Percentiles rank a stretch among this genome's conserved stretches.
phyloP scores from a whole-genome alignment of 1,140 invertebrate genomes.

The Drosophila auraria region DNA sequence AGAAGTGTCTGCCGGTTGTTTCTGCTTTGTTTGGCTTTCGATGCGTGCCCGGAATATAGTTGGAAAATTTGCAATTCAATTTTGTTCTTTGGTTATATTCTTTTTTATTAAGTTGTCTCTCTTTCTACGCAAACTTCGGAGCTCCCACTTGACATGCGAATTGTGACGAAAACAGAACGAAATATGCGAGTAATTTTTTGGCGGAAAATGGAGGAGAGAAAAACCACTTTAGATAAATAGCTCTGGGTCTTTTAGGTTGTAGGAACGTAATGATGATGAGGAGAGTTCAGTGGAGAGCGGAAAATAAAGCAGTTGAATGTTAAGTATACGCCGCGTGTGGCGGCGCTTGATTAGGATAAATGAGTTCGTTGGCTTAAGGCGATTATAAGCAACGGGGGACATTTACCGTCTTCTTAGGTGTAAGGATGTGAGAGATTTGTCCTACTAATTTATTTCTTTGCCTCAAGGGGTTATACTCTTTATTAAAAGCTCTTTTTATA shows the following conservation, averaged over 20 bases:
- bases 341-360: conserved; percentile 11
- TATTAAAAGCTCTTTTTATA: too few species aligned
- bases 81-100: conserved; percentile 33
- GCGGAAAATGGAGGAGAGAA: conserved; percentile 5
- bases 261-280: neutral
- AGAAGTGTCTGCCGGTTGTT: conserved; percentile 43
- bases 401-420: neutral
- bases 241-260: conserved; percentile 9
- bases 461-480: too few species aligned
- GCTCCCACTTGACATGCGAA: conserved; percentile 54
- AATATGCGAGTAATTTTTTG: conserved; percentile 3
- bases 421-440: neutral
- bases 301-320: conserved; percentile 7
- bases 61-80: conserved; percentile 78
- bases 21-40: conserved; percentile 41
- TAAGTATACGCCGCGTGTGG: conserved; percentile 45
- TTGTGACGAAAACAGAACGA: conserved; percentile 34
- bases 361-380: conserved; percentile 18
- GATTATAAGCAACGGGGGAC: neutral
- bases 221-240: conserved; percentile 40
- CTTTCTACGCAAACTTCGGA: conserved; percentile 14
- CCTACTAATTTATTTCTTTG: neutral
- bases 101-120: conserved; percentile 26
- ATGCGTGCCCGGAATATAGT: conserved; percentile 69
- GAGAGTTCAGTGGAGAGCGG: neutral